phyloP scores from a whole-genome alignment of 2,113 vertebrate genomes.

The Nibea albiflora region DNA sequence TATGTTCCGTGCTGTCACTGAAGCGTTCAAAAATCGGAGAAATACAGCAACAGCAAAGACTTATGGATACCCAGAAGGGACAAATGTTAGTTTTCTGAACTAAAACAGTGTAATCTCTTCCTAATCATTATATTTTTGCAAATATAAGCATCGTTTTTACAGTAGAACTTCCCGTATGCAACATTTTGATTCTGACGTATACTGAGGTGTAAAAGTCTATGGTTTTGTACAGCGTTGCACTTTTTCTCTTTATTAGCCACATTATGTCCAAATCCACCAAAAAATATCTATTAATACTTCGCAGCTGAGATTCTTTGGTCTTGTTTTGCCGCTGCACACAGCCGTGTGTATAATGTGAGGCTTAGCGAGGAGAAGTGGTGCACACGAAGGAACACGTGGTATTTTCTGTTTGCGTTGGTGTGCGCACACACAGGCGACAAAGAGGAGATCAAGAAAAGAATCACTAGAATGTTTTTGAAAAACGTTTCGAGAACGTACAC shows the following conservation, averaged over 20 bases:
- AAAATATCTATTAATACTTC: background rate
- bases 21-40: background rate
- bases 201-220: too few relatives aligned
- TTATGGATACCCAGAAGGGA: background rate
- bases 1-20: background rate
- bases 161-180: background rate
- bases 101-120: too few relatives aligned
- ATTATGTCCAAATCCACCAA: background rate
- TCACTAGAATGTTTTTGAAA: background rate
- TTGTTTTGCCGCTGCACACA: constrained; percentile 35
- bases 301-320: background rate
- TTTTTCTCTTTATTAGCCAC: too few relatives aligned
- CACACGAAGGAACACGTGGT: constrained; percentile 52
- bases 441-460: constrained; percentile 19
- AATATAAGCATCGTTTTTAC: too few relatives aligned
- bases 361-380: constrained; percentile 53
- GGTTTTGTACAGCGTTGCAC: too few relatives aligned
- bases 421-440: constrained; percentile 2
- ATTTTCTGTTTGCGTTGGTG: constrained; percentile 51
- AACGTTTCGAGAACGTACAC: background rate
- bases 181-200: background rate
- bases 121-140: too few relatives aligned
- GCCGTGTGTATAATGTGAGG: constrained; percentile 49
- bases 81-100: background rate
- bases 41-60: background rate